A percentile compares a stretch with the other conserved stretches of the same genome.
Evolutionary conservation across 1,140 invertebrate species (phyloP).

Genomic region (Arion vulgaris): DNA sequence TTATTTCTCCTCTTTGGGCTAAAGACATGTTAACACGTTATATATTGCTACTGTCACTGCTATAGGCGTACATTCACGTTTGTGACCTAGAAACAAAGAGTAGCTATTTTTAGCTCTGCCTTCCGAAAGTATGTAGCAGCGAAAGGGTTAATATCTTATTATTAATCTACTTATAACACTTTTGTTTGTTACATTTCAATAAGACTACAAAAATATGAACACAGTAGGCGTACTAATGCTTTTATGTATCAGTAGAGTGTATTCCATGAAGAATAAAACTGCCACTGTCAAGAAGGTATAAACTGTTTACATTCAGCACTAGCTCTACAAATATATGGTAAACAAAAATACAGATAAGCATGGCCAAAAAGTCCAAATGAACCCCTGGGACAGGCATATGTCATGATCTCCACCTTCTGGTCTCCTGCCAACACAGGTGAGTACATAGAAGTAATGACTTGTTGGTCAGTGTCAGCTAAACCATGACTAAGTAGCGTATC

Average conservation of each 20-base stretch:
- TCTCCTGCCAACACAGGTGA: neutral
- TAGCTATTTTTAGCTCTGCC: too few relatives aligned
- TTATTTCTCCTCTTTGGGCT: too few relatives aligned
- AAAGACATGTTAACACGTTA: too few relatives aligned
- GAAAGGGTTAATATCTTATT: too few relatives aligned
- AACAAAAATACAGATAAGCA: conserved; percentile 28
- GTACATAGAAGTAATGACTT: conserved; percentile 35
- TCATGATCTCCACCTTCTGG: conserved; percentile 19
- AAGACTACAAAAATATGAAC: neutral
- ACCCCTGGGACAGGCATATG: conserved; percentile 31
- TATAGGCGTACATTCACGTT: too few relatives aligned
- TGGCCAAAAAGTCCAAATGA: conserved; percentile 30
- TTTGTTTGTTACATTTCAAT: too few relatives aligned
- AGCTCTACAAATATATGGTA: conserved; percentile 30
- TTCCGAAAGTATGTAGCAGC: too few relatives aligned
- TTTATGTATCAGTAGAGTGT: neutral
- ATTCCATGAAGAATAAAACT: neutral
- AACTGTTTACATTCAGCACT: neutral
- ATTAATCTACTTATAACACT: too few relatives aligned
- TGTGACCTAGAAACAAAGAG: too few relatives aligned
- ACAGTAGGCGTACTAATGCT: neutral
- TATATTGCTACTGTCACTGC: too few relatives aligned
- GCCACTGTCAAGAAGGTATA: neutral
- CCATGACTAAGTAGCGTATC: neutral
- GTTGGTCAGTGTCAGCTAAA: conserved; percentile 35